These are phyloP conservation scores for Limonius californicus DNA, from an alignment of 1,140 invertebrate genomes.

Conservation along the genomic window DNA sequence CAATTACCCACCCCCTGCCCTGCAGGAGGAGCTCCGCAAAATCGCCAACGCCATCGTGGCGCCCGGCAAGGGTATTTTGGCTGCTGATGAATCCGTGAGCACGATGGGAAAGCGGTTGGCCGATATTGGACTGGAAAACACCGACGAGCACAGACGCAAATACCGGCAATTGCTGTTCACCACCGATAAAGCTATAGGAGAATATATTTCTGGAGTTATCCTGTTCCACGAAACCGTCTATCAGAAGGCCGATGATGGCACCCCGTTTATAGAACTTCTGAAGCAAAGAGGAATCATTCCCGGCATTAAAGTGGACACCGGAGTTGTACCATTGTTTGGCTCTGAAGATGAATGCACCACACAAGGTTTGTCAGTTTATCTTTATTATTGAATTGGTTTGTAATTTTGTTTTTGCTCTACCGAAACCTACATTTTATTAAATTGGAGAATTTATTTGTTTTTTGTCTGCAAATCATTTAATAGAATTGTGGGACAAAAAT, in stretches of 20 bases:
- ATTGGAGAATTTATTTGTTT: no score
- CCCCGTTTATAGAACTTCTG: constrained; percentile 75
- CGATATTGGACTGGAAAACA: constrained; percentile 81
- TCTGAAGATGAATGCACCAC: constrained; percentile 93
- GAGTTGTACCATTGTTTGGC: constrained; percentile 83
- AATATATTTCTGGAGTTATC: constrained; percentile 87
- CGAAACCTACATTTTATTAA: no score
- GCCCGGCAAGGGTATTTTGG: constrained; percentile 87
- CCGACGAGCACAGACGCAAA: constrained; percentile 81
- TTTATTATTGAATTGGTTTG: no score
- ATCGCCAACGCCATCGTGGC: constrained; percentile 89
- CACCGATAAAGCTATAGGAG: constrained; percentile 64
- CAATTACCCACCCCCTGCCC: constrained; percentile 77
- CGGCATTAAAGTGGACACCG: constrained; percentile 91
- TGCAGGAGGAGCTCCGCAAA: constrained; percentile 82
- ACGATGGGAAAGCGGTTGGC: constrained; percentile 85
- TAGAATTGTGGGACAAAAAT: no score
- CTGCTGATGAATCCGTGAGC: constrained; percentile 81
- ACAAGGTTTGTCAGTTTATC: constrained; percentile 78
- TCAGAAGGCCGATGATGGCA: constrained; percentile 87
- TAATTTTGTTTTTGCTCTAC: no score
- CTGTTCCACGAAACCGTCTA: constrained; percentile 98
- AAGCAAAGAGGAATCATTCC: constrained; percentile 84
- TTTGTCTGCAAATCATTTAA: no score
- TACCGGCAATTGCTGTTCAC: constrained; percentile 91